Conservation (phyloP, 64 coral and sea anemone genomes). For the Stichodactyla mertensii region DNA sequence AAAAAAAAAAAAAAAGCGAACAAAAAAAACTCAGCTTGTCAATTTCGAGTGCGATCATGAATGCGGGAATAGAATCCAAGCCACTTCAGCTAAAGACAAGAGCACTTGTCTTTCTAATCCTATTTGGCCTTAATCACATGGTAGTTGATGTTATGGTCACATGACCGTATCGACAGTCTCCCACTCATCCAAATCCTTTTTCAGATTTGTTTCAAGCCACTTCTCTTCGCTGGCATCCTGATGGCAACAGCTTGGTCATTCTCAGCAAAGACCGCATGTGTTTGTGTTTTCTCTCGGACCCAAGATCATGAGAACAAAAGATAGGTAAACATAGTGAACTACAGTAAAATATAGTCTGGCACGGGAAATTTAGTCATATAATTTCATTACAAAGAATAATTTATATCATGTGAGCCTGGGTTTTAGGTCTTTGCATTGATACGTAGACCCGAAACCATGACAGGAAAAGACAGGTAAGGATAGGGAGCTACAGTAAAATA, state of each 20-base stretch:
- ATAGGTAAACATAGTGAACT: background rate
- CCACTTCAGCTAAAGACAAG: no score
- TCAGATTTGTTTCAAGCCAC: constrained; percentile 77
- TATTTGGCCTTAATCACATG: no score
- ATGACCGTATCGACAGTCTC: background rate
- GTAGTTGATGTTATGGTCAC: no score
- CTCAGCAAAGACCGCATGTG: constrained; percentile 88
- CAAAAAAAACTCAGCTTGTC: no score
- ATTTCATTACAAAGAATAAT: background rate
- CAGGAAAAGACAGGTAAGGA: background rate
- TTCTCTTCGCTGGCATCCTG: constrained; percentile 74
- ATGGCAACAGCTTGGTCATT: constrained; percentile 90
- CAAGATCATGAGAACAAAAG: constrained; percentile 36
- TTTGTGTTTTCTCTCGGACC: constrained; percentile 75
- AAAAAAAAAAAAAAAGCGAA: no score
- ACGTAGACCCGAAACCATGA: background rate
- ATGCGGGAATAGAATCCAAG: no score
- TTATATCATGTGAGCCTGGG: no score
- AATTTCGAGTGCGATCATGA: no score
- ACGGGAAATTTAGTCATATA: background rate
- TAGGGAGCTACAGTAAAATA: no score
- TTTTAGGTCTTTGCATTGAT: no score
- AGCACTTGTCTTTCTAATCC: no score
- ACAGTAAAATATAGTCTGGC: background rate
- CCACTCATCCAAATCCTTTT: background rate